Evolutionary conservation across 2,113 vertebrate species (phyloP).

Genomic region (Petroica traversi): DNA sequence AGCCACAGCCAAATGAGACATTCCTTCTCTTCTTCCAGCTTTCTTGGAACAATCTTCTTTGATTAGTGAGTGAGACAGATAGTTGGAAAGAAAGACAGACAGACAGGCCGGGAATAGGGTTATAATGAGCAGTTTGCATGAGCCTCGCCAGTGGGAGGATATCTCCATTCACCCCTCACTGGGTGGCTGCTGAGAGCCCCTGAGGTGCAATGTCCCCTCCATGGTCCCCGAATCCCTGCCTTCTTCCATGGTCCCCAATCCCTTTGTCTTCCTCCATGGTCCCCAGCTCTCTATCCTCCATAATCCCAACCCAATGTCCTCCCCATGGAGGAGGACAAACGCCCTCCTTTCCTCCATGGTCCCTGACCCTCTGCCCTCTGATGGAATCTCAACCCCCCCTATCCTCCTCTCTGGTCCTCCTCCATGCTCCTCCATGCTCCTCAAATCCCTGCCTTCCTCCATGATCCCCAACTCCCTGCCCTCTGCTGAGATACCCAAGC

Average conservation of each 20-base stretch:
- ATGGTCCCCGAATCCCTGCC: too few relatives aligned
- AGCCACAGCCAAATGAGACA: constrained; percentile 20
- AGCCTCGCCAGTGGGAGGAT: not conserved
- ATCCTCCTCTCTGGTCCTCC: not conserved
- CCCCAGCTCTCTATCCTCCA: not conserved
- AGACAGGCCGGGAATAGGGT: not conserved
- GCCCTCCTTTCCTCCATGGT: not conserved
- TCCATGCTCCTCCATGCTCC: not conserved
- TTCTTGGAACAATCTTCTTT: constrained; percentile 38
- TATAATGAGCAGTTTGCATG: not conserved
- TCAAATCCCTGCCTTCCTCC: not conserved
- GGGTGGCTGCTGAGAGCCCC: not conserved
- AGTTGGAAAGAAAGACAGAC: not conserved
- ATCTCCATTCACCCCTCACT: fast-evolving
- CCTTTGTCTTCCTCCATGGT: not conserved
- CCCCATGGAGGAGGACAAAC: not conserved
- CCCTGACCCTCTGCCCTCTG: not conserved
- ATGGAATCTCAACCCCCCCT: not conserved
- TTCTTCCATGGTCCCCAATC: not conserved
- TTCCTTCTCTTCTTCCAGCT: constrained; percentile 50
- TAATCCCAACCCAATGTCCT: not conserved
- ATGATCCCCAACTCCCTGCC: not conserved
- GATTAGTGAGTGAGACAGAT: not conserved
- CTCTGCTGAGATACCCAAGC: not conserved
- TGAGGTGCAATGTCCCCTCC: fast-evolving